Evolutionary conservation across 1,140 invertebrate genomes (phyloP).

Genomic region (Tetramorium parvispinum): DNA sequence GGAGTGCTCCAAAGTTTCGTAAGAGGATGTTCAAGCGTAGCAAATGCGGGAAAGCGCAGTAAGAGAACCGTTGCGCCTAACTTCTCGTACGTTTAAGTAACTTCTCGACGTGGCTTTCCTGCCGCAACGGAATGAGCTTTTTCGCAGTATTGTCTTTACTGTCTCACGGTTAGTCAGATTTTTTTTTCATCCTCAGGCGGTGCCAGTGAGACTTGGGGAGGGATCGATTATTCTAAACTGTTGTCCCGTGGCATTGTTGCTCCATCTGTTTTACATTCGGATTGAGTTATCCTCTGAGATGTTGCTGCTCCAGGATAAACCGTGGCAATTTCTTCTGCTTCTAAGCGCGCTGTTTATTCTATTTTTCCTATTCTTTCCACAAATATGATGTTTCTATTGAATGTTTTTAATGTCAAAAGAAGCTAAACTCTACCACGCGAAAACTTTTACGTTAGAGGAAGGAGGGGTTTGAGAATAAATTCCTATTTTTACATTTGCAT

Average conservation of each 20-base stretch:
- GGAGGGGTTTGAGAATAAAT: not conserved
- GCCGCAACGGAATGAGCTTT: conserved; percentile 22
- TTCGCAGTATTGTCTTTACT: conserved; percentile 38
- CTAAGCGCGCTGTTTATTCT: not conserved
- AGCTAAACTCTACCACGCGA: not conserved
- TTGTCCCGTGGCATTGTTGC: conserved; percentile 16
- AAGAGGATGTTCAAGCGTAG: conserved; percentile 71
- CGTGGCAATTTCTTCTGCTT: not conserved
- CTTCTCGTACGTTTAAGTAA: conserved; percentile 73
- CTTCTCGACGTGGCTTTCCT: conserved; percentile 42
- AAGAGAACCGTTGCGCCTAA: conserved; percentile 57
- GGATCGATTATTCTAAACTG: conserved; percentile 32
- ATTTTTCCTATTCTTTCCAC: not conserved
- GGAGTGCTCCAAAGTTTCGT: conserved; percentile 73
- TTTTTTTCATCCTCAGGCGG: conserved; percentile 16
- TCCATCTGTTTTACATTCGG: conserved; percentile 25
- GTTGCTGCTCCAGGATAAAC: conserved; percentile 23
- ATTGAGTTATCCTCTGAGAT: conserved; percentile 24
- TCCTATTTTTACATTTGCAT: not conserved
- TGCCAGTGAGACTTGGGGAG: not conserved
- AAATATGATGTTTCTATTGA: conserved; percentile 17
- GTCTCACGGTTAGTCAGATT: conserved; percentile 38
- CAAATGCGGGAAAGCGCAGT: conserved; percentile 36
- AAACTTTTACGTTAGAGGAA: not conserved
- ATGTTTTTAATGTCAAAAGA: conserved; percentile 27